A percentile compares a stretch with the other conserved stretches of the same genome.
Conservation (phyloP, 2,888 invertebrate species). For the Macrophya annulata region DNA sequence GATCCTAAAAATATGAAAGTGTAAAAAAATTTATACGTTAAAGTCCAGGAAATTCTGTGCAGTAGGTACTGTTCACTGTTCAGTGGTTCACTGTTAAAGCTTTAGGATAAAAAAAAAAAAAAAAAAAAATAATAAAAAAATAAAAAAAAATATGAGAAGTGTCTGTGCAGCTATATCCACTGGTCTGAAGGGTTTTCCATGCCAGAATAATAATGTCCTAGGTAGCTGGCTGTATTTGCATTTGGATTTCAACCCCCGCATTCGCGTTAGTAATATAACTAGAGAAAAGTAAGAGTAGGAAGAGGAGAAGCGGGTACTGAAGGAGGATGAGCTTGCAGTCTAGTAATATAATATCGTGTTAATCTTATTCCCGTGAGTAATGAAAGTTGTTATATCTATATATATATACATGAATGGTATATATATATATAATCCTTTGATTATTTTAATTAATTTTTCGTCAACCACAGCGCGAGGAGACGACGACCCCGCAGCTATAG, state of each 20-base stretch:
- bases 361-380: not conserved
- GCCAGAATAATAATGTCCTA: conserved; percentile 27
- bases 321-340: not conserved
- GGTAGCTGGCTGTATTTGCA: conserved; percentile 15
- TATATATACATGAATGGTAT: too few relatives aligned
- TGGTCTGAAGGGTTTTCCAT: conserved; percentile 33
- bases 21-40: not conserved
- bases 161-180: not conserved
- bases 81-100: not conserved
- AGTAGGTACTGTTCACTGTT: not conserved
- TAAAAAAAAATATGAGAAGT: not conserved
- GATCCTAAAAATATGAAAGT: not conserved
- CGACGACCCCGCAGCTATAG: not conserved
- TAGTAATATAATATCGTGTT: conserved; percentile 27
- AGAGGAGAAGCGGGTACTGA: not conserved
- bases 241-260: conserved; percentile 7
- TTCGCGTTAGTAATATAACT: conserved; percentile 19
- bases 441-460: conserved; percentile 51
- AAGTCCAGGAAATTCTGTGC: conserved; percentile 1
- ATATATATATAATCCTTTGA: conserved; percentile 24
- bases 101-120: not conserved
- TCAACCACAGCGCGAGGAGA: conserved; percentile 14
- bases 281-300: not conserved
- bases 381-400: conserved; percentile 5
- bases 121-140: conserved; percentile 11